Evolutionary conservation across 2,113 vertebrate genomes (phyloP).

Genomic region (Mastomys natalensis): DNA sequence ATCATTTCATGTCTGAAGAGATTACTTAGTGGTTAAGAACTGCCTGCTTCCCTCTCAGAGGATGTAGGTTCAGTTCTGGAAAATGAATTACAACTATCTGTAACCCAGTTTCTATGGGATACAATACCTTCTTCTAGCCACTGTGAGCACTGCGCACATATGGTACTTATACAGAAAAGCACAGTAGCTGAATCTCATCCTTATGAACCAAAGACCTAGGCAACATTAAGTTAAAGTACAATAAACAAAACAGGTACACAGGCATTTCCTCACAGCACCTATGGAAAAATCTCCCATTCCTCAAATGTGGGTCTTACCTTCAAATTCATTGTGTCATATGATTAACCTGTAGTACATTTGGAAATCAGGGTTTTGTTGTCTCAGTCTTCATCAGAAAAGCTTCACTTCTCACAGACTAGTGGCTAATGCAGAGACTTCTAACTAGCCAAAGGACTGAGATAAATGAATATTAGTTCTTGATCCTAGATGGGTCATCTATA

Average conservation of each 20-base stretch:
- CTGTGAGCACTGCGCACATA: not conserved
- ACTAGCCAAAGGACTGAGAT: not conserved
- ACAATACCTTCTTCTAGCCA: not conserved
- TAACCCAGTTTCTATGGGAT: not conserved
- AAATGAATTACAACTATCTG: not conserved
- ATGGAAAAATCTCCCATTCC: too few species aligned
- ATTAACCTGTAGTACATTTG: not conserved
- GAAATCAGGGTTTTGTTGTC: not conserved
- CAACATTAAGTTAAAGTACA: not conserved
- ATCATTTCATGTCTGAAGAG: not conserved
- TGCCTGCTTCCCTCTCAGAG: too few species aligned
- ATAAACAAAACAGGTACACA: fast-evolving
- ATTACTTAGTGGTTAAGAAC: not conserved
- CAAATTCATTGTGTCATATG: too few species aligned
- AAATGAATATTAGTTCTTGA: too few species aligned
- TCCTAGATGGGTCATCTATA: not conserved
- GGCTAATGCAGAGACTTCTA: not conserved
- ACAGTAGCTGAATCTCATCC: not conserved
- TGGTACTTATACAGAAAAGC: not conserved
- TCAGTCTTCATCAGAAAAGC: not conserved
- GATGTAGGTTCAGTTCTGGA: not conserved
- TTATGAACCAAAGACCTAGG: not conserved
- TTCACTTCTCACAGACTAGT: not conserved
- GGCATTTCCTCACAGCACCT: not conserved
- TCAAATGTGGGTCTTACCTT: not conserved